Evolutionary conservation across 2,888 invertebrate species (phyloP), one percentile per base, ranked within the genome.

Genomic region (Venustoraphidia nigricollis): DNA sequence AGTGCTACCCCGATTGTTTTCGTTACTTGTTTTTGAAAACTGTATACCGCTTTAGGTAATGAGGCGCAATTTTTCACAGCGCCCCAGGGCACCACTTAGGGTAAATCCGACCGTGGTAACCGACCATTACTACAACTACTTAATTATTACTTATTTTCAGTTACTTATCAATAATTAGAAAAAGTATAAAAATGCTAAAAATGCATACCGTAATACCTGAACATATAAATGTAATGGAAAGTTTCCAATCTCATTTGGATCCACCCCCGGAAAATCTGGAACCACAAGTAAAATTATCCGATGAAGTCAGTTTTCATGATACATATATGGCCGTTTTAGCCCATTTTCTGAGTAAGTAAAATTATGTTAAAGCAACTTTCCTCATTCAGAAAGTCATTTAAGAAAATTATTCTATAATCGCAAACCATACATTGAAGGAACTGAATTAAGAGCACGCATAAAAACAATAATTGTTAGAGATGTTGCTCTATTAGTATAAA

Each of bases 41-140:
- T n/a, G n/a, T n/a, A n/a, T n/a, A n/a, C n/a, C n/a, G n/a, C n/a
- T n/a, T n/a, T n/a, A n/a, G n/a, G n/a, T n/a, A n/a, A n/a, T n/a
- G n/a, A n/a, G n/a, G n/a, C n/a, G n/a, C n/a, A n/a, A n/a, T n/a
- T n/a, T n/a, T n/a, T n/a, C n/a, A n/a, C n/a, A n/a, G n/a, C n/a
- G n/a, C n/a, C n/a, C n/a, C n/a, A n/a, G n/a, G n/a, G n/a, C n/a
- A n/a, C n/a, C n/a, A n/a, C n/a, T n/a, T n/a, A n/a, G n/a, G n/a
- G n/a, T n/a, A n/a, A n/a, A n/a, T n/a, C n/a, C n/a, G n/a, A n/a
- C n/a, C n/a, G n/a, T n/a, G n/a, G n/a, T n/a, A n/a, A n/a, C n/a
- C n/a, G 53, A 70, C 71, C 53, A 68, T 64, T 52, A 69, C 71
- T 3, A 65, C 68, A 64, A 57, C 60, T 34, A 67, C 67, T 41